phyloP scores from a whole-genome alignment of 23 tunicate genomes.

The Diplosoma virens region DNA sequence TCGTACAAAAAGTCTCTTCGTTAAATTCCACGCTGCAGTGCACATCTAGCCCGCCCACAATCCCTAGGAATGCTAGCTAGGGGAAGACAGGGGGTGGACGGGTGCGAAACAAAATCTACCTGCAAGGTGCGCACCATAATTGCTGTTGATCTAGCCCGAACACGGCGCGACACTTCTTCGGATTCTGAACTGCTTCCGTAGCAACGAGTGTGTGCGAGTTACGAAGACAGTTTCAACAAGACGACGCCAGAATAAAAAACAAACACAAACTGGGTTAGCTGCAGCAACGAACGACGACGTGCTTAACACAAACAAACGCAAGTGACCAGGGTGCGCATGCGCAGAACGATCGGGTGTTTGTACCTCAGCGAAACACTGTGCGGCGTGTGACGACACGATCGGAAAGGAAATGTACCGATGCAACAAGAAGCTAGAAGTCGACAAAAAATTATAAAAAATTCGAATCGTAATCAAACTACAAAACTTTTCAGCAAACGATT shows the following conservation, averaged over 20 bases:
- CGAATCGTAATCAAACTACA: too few species aligned
- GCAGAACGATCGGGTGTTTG: not conserved
- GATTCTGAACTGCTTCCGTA: slow-evolving; percentile 85
- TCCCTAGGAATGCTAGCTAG: not conserved
- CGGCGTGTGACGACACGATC: not conserved
- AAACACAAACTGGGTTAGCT: not conserved
- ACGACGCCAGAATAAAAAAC: not conserved
- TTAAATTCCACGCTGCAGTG: not conserved
- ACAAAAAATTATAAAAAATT: too few species aligned
- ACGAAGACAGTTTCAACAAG: not conserved
- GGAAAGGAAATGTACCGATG: not conserved
- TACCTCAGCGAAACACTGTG: not conserved
- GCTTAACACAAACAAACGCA: not conserved
- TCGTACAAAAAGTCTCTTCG: too few species aligned
- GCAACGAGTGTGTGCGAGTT: not conserved
- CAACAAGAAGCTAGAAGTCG: not conserved
- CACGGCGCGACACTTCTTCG: slow-evolving; percentile 99
- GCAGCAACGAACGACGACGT: not conserved
- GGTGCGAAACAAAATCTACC: slow-evolving; percentile 74
- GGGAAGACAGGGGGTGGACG: slow-evolving; percentile 4
- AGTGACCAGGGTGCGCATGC: not conserved
- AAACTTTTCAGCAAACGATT: too few species aligned
- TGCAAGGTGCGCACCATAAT: slow-evolving; percentile 99
- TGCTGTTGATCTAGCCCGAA: slow-evolving; percentile 98
- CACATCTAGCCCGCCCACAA: slow-evolving; percentile 33